Percentiles rank a stretch among this genome's conserved stretches.
Conservation (phyloP, 2,113 vertebrate species). For the Sclerurus mexicanus region DNA sequence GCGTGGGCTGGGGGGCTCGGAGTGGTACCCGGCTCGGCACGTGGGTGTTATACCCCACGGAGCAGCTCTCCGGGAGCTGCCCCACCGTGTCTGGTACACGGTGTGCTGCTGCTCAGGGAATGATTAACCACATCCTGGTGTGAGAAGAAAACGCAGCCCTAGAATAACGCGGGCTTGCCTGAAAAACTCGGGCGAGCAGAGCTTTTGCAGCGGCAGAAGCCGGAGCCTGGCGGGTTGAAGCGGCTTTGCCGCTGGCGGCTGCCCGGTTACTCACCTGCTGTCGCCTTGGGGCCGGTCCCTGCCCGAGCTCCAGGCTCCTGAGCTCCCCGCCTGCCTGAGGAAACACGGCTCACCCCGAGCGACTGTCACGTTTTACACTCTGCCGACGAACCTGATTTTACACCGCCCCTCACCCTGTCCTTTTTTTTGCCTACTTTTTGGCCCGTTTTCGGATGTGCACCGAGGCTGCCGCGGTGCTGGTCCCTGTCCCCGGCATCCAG, state of each 20-base stretch:
- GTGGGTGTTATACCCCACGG: rapidly evolving
- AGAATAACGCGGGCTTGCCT: neutral
- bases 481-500: neutral
- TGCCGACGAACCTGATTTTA: rapidly evolving
- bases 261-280: neutral
- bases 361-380: rapidly evolving
- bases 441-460: neutral
- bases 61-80: neutral
- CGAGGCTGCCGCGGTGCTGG: neutral
- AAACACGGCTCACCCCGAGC: neutral
- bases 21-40: rapidly evolving
- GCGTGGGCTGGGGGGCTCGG: too few species aligned
- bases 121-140: constrained; percentile 57
- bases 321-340: rapidly evolving
- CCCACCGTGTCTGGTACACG: neutral
- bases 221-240: rapidly evolving
- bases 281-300: neutral
- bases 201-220: neutral
- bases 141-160: neutral
- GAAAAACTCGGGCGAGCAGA: neutral
- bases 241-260: neutral
- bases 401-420: rapidly evolving
- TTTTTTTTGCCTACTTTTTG: neutral
- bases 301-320: neutral
- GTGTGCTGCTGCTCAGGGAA: constrained; percentile 19